Evolutionary conservation across 2,888 invertebrate genomes (phyloP).

Genomic region (Saturnia japonica): DNA sequence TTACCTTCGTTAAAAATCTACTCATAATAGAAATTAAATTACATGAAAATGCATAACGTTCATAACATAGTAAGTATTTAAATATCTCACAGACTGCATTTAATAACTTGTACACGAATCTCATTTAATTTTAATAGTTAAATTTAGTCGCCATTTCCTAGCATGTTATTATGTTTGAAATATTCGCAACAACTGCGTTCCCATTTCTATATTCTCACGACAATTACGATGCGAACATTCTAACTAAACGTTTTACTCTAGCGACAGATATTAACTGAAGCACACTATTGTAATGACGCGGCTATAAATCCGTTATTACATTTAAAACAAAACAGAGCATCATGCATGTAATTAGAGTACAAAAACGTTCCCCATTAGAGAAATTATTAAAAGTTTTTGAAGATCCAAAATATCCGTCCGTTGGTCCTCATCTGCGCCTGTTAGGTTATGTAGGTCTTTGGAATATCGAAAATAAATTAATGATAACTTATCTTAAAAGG

Average conservation of each 20-base stretch:
- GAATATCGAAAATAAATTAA: slow-evolving; percentile 44
- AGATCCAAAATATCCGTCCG: slow-evolving; percentile 51
- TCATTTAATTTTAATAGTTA: slow-evolving; percentile 31
- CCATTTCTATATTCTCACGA: slow-evolving; percentile 41
- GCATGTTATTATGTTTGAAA: slow-evolving; percentile 51
- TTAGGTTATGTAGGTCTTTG: slow-evolving; percentile 50
- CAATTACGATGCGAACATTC: slow-evolving; percentile 33
- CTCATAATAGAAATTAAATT: not conserved
- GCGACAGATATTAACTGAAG: slow-evolving; percentile 3
- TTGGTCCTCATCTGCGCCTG: slow-evolving; percentile 54
- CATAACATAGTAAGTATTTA: slow-evolving; percentile 22
- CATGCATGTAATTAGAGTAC: not conserved
- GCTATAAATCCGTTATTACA: not conserved
- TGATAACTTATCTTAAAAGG: slow-evolving; percentile 42
- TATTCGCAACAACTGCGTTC: slow-evolving; percentile 47
- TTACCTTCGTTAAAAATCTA: not conserved
- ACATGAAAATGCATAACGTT: not conserved
- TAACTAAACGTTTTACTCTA: not conserved
- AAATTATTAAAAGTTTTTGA: slow-evolving; percentile 41
- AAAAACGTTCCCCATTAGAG: not conserved
- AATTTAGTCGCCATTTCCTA: slow-evolving; percentile 44
- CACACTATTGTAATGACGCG: not conserved
- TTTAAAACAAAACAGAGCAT: not conserved
- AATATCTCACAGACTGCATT: slow-evolving; percentile 24
- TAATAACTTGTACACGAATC: slow-evolving; percentile 27